Evolutionary conservation across 2,888 invertebrate species (phyloP).

Genomic region (Tipula helvola): DNA sequence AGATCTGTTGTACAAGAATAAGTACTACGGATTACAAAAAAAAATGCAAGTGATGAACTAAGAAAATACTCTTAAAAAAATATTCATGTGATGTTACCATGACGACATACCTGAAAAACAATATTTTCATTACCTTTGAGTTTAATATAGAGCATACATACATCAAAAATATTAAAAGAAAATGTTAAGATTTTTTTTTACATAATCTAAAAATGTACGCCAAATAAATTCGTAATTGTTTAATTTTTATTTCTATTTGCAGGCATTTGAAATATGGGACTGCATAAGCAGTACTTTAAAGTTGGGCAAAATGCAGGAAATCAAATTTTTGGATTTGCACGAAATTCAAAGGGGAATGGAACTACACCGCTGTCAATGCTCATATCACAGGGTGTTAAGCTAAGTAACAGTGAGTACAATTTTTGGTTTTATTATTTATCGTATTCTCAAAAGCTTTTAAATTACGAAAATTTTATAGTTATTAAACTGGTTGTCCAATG

Average conservation of each 20-base stretch:
- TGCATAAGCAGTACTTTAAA: slow-evolving; percentile 64
- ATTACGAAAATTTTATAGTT: too few species aligned
- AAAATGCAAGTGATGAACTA: background rate
- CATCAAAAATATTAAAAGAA: background rate
- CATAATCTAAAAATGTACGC: background rate
- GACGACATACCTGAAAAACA: background rate
- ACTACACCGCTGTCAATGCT: slow-evolving; percentile 62
- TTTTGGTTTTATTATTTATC: background rate
- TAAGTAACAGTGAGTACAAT: slow-evolving; percentile 56
- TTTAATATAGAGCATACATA: too few species aligned
- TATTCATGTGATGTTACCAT: background rate
- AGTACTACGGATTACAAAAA: background rate
- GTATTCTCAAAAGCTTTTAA: too few species aligned
- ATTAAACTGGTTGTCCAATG: too few species aligned
- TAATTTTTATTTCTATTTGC: slow-evolving; percentile 20
- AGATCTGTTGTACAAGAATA: background rate
- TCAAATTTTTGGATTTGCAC: slow-evolving; percentile 49
- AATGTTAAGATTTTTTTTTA: background rate
- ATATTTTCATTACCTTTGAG: background rate
- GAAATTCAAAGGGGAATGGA: slow-evolving; percentile 32
- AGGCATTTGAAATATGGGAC: slow-evolving; percentile 41
- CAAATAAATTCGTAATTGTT: background rate
- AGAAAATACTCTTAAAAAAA: background rate
- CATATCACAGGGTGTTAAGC: slow-evolving; percentile 63
- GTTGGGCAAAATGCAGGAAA: slow-evolving; percentile 62